Base-by-base conservation (phyloP, 2,113 vertebrate species). In the Periophthalmus modestus region DNA sequence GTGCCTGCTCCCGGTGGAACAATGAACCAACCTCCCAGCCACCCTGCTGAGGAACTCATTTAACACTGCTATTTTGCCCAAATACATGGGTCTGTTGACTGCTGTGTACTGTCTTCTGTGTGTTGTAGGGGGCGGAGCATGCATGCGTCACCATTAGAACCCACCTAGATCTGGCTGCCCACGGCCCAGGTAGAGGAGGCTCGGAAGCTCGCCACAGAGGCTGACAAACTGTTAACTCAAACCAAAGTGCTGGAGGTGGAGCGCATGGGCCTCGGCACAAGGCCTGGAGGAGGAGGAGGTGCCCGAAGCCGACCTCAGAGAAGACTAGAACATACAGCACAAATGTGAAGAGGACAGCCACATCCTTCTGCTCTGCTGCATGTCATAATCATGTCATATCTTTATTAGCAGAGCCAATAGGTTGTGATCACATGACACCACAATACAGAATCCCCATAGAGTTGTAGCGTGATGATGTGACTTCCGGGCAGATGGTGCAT, bases 71-170 rank as follows among this genome's bases (percentile, higher is more conserved):
- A 3, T 57, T 57, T 57, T 59, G 23, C 23, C 3, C 0, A 14
- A 14, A 24, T 2, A 10, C 11, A 4, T 23, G 5, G n/a, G 21
- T 58, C 4, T 19, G 18, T n/a, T 16, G 16, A 16, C 4, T 7
- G 10, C 5, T 39, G 33, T 62, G 23, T 73, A 50, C 80, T 18
- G 54, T 43, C 12, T 6, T n/a, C n/a, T 74, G 3, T 69, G 7
- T 84, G 28, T 78, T 61, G 3, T 91, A 99, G 97, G 97, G n/a
- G 81, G 96, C 96, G 0, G 96, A 98, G 57, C 95, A 96, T 55
- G 95, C 96, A 2, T 96, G 93, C 0, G 21, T 96, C 43, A 93
- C 93, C 0, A 85, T 93, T 33, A 93, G 91, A 59, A 96, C 88
- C 50, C 95, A 97, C 78, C 89, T 99, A 23, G 93, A 97, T 88